Evolutionary conservation across 2,113 vertebrate genomes (phyloP), one percentile per base, ranked within the genome.

Genomic region (Chionis minor): DNA sequence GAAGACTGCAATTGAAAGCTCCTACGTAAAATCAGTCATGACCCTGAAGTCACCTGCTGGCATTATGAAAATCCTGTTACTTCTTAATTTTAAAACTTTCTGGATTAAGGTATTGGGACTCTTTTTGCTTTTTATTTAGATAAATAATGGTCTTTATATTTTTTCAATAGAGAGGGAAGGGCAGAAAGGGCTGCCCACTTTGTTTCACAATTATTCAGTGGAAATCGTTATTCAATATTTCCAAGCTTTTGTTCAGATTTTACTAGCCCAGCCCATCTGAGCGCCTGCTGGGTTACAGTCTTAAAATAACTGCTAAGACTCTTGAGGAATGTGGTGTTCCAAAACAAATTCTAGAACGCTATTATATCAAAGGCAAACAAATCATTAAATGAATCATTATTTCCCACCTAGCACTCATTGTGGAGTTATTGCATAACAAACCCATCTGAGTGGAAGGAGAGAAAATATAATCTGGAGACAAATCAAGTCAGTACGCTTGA

Each of bases 321-420:
- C 58, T 56, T 80, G 75, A 96, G 86, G 91, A 91, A 83, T 40
- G 12, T 72, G 35, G 15, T 77, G 27, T 77, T 92, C 72, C 58
- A 61, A 91, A 94, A 63, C 18, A 88, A 91, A 83, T 83, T 83
- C 72, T 69, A 73, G 62, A 94, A 94, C 11, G 10, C 11, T 86
- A 40, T 91, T 88, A 30, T 70, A 88, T 52, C 49, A 81, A 86
- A 86, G 15, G 7, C 35, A 92, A 91, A 84, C 59, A 86, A 92
- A 92, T 92, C 83, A 91, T 92, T 86, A 91, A 86, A 84, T 73
- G 44, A 92, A 91, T 91, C 69, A 72, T 90, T 96, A 44, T 87
- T 88, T 95, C 33, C 30, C 22, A 56, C 59, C 72, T 61, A 65
- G 5, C 12, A 61, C 21, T 86, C 54, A 59, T 66, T 92, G 67